phyloP scores from a whole-genome alignment of 1,140 invertebrate species.

The Euborellia annulipes region DNA sequence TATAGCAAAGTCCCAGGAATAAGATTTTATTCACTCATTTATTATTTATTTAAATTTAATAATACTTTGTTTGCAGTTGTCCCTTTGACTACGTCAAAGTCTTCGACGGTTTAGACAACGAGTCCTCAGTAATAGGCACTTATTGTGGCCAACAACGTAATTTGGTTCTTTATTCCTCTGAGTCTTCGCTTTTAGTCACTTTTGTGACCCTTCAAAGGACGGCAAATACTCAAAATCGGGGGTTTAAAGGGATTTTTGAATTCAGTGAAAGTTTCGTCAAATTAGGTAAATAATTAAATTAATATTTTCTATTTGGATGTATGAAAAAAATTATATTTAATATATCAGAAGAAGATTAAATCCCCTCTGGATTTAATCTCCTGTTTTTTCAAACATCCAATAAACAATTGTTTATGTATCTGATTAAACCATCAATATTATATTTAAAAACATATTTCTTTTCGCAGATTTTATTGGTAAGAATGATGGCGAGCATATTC shows the following conservation, averaged over 20 bases:
- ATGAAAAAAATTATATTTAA: too few relatives aligned
- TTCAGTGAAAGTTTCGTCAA: constrained; percentile 94
- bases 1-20: too few relatives aligned
- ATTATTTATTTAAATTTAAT: too few relatives aligned
- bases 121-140: constrained; percentile 79
- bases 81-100: constrained; percentile 96
- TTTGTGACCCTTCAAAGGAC: constrained; percentile 79
- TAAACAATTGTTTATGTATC: constrained; percentile 11
- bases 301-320: too few relatives aligned
- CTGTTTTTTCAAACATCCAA: too few relatives aligned
- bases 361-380: too few relatives aligned
- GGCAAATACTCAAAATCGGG: constrained; percentile 83
- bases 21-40: too few relatives aligned
- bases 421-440: too few relatives aligned
- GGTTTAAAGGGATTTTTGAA: constrained; percentile 90
- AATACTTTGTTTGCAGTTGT: too few relatives aligned
- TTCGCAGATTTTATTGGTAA: constrained; percentile 81
- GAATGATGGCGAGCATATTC: constrained; percentile 80
- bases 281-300: constrained; percentile 52
- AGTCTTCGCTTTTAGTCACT: constrained; percentile 71
- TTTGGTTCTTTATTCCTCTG: constrained; percentile 85
- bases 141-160: constrained; percentile 97
- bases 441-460: neutral
- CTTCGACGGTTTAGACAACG: constrained; percentile 79
- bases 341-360: too few relatives aligned